phyloP scores from a whole-genome alignment of 1,140 invertebrate species.

The Ceratoteleas bidentatus region DNA sequence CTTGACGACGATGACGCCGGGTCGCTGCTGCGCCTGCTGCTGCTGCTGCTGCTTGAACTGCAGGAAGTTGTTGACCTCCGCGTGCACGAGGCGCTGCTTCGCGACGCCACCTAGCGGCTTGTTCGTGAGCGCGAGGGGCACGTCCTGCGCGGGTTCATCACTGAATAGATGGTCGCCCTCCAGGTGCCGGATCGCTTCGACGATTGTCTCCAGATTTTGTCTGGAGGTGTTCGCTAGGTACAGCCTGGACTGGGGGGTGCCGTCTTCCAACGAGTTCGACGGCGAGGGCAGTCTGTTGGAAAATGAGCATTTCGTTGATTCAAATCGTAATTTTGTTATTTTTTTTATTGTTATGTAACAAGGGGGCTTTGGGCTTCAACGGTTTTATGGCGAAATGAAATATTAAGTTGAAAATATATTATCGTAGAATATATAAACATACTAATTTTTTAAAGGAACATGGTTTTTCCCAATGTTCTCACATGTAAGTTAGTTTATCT shows the following conservation, averaged over 20 bases:
- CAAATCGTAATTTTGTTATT: not conserved
- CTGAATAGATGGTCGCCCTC: constrained; percentile 96
- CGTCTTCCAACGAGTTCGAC: constrained; percentile 82
- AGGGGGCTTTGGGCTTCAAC: too few relatives aligned
- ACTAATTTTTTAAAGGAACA: too few relatives aligned
- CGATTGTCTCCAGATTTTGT: constrained; percentile 97
- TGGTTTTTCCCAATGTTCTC: too few relatives aligned
- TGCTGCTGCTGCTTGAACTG: constrained; percentile 84
- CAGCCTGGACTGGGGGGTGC: constrained; percentile 82
- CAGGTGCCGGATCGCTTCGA: constrained; percentile 97
- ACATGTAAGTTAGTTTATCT: too few relatives aligned
- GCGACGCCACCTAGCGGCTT: constrained; percentile 75
- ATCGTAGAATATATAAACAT: too few relatives aligned
- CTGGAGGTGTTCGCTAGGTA: constrained; percentile 91
- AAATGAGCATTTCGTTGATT: too few relatives aligned
- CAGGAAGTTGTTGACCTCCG: constrained; percentile 85
- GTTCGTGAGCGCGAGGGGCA: constrained; percentile 88
- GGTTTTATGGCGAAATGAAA: too few relatives aligned
- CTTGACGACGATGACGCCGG: too few relatives aligned
- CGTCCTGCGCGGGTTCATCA: constrained; percentile 87
- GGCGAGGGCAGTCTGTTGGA: constrained; percentile 84
- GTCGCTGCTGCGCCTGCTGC: too few relatives aligned
- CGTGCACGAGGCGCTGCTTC: constrained; percentile 80
- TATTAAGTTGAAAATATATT: too few relatives aligned
- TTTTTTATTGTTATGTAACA: too few relatives aligned